Evolutionary conservation across 2,113 vertebrate species (phyloP).

Genomic region (Dryoscopus gambensis): DNA sequence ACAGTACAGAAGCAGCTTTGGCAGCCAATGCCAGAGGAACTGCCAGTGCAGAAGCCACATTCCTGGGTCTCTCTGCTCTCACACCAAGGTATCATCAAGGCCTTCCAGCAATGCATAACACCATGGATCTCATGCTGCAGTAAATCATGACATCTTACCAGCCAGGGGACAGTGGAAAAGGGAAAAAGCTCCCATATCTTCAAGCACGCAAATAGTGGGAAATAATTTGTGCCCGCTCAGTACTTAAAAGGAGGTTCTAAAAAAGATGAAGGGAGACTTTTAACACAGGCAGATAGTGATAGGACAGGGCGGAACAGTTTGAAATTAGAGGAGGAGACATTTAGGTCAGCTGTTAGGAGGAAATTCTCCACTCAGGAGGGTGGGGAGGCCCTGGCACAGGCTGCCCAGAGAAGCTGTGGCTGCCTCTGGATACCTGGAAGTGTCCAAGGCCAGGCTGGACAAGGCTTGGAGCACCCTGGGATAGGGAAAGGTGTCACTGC

Average conservation of each 20-base stretch:
- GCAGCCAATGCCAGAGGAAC: background rate
- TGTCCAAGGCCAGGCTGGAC: fast-evolving
- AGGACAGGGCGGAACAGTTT: background rate
- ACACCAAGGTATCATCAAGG: background rate
- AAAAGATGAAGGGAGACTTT: background rate
- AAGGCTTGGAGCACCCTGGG: background rate
- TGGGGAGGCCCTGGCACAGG: background rate
- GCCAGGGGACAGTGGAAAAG: background rate
- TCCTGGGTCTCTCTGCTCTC: background rate
- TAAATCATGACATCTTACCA: background rate
- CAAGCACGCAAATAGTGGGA: background rate
- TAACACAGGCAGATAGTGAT: background rate
- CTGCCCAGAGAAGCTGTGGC: background rate
- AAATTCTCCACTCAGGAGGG: background rate
- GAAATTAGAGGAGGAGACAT: background rate
- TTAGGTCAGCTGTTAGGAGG: background rate
- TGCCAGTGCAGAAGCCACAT: background rate
- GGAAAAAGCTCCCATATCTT: background rate
- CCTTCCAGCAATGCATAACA: background rate
- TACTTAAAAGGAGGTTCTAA: background rate
- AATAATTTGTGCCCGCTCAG: background rate
- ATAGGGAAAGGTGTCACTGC: background rate
- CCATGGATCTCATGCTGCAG: background rate
- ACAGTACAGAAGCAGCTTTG: background rate
- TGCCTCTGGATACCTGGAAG: background rate